A percentile compares a stretch with the other conserved stretches of the same genome.
phyloP scores from a whole-genome alignment of 1,140 invertebrate species.

The Trachymyrmex septentrionalis region DNA sequence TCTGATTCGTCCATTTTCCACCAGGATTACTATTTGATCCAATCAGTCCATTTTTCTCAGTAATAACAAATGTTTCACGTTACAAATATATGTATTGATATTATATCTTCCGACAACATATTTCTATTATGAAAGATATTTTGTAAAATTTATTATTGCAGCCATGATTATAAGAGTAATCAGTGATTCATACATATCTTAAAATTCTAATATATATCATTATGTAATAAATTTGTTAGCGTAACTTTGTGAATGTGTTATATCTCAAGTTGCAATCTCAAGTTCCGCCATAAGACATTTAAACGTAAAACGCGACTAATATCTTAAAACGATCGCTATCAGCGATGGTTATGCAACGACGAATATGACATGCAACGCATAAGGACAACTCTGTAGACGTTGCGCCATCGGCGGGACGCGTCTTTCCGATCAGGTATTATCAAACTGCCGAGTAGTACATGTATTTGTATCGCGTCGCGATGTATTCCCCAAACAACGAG shows the following conservation, averaged over 20 bases:
- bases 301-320: constrained; percentile 39
- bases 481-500: constrained; percentile 49
- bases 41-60: too few species aligned
- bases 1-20: too few species aligned
- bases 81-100: neutral
- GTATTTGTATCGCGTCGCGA: constrained; percentile 24
- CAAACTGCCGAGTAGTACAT: constrained; percentile 39
- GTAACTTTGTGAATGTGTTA: neutral
- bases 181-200: neutral
- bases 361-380: constrained; percentile 7
- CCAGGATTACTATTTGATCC: too few species aligned
- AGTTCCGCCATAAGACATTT: neutral
- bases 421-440: constrained; percentile 57
- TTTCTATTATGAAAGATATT: constrained; percentile 1
- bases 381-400: constrained; percentile 9
- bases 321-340: constrained; percentile 47
- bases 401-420: constrained; percentile 12
- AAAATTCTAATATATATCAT: neutral
- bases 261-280: constrained; percentile 15
- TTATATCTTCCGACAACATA: neutral
- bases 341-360: constrained; percentile 27
- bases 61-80: too few species aligned
- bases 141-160: neutral
- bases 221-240: neutral
- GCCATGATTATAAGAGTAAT: neutral